These are phyloP conservation scores for Aurelia aurita DNA, from an alignment of 30 jellyfish, hydroid and myxozoan species.

Conservation along the genomic window DNA sequence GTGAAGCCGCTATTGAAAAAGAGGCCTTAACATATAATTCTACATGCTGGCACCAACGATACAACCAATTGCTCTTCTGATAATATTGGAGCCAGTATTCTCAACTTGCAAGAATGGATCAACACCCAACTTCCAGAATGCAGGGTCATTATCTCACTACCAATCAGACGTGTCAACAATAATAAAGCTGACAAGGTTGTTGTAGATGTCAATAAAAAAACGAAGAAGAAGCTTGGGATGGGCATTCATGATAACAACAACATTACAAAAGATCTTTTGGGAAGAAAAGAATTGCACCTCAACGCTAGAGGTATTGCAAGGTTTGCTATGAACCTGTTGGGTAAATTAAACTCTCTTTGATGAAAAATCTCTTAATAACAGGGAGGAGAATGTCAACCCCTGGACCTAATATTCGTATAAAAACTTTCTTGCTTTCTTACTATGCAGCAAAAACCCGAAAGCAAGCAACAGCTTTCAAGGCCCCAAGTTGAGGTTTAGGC, in stretches of 20 bases:
- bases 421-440: too few relatives aligned
- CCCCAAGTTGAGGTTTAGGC: too few relatives aligned
- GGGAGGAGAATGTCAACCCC: too few relatives aligned
- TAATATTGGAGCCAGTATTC: not conserved
- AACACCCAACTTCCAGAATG: slow-evolving; percentile 4
- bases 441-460: too few relatives aligned
- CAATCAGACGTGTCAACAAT: not conserved
- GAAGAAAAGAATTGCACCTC: slow-evolving; percentile 30
- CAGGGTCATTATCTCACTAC: slow-evolving; percentile 1
- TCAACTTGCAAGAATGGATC: slow-evolving; percentile 7
- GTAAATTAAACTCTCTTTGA: slow-evolving; percentile 1
- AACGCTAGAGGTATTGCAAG: slow-evolving; percentile 21
- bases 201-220: not conserved
- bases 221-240: slow-evolving; percentile 9
- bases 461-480: too few relatives aligned
- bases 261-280: slow-evolving; percentile 9
- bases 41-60: slow-evolving; percentile 21
- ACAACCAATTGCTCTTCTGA: slow-evolving; percentile 2
- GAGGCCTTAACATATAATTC: slow-evolving; percentile 12
- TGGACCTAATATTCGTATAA: too few relatives aligned
- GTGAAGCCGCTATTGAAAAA: slow-evolving; percentile 28
- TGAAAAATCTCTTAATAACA: too few relatives aligned
- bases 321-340: slow-evolving; percentile 13
- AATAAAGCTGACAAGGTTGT: slow-evolving; percentile 5
- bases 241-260: not conserved